Base-by-base conservation (phyloP, 2,797 vertebrate genomes). In the Aphelocoma californica region DNA sequence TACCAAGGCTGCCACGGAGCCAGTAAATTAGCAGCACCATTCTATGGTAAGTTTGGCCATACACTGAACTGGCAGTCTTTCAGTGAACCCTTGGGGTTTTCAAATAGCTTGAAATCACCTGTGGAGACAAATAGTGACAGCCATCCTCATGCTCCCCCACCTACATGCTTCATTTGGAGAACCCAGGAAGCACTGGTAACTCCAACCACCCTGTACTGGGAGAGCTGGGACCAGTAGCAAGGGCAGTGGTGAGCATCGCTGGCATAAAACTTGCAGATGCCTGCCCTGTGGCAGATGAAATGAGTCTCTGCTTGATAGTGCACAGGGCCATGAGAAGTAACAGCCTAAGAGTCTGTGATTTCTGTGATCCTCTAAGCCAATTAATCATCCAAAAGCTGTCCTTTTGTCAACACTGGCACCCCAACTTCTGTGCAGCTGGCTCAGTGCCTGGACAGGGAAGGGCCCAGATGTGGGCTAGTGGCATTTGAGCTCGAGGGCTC, bases 381-480 rank as follows among this genome's bases (percentile, higher is more conserved):
- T 50, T 62, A 40, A 24, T 67, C 17, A 34, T 40, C 54, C 31
- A 53, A 64, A 93, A 88, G 16, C 45, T 92, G 32, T 16, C 57
- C 16, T 82, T 81, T 21, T 40, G 51, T 74, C 54, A 61, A 3
- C 0, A 5, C 50, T 83, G 45, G 38, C 50, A 75, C 18, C 34
- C 48, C 53, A 57, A 2, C 7, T 83, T 84, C 77, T 72, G 38
- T 74, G 85, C 57, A 44, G 45, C 26, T 54, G 71, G 34, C 85
- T 88, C n/a, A 44, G 34, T 4, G 21, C 50, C 50, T 23, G 21
- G 60, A 54, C 34, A 81, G 53, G 61, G 69, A 71, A 73, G 31
- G n/a, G 11, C 65, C 94, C 94, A 95, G 96, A 95, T 96, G 95
- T 95, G 88, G 53, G 47, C 57, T n/a, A 64, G 45, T 32, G 61